These are phyloP conservation scores for Tachysurus vachellii DNA, from an alignment of 2,113 vertebrate genomes.

Conservation along the genomic window DNA sequence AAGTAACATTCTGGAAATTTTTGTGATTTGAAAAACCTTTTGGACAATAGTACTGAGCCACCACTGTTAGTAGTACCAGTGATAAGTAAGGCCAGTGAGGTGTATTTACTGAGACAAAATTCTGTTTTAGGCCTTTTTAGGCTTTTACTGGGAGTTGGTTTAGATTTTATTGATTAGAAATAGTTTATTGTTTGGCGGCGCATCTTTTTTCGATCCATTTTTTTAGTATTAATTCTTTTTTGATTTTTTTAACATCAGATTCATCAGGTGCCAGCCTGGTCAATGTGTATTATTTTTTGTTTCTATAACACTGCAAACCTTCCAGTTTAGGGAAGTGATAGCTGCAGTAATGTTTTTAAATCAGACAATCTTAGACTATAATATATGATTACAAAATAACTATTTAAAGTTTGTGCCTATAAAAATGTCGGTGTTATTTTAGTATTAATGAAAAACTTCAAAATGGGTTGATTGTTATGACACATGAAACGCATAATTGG, in stretches of 20 bases:
- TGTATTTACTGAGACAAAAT: background rate
- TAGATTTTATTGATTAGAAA: background rate
- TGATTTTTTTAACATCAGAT: background rate
- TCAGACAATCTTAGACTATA: background rate
- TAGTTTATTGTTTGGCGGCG: background rate
- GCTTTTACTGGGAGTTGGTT: background rate
- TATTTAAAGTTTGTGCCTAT: background rate
- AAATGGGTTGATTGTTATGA: slow-evolving; percentile 4
- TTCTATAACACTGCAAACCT: background rate
- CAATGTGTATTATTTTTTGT: background rate
- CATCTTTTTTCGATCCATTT: background rate
- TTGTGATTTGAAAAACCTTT: background rate
- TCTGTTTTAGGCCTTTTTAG: background rate
- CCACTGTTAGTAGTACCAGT: background rate
- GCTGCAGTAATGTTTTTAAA: background rate
- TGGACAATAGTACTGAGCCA: background rate
- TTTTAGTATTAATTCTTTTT: background rate
- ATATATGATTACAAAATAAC: background rate
- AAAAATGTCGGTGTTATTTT: background rate
- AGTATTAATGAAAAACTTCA: background rate
- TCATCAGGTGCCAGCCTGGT: background rate
- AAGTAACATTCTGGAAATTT: background rate
- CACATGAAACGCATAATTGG: slow-evolving; percentile 11
- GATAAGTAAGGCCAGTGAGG: background rate
- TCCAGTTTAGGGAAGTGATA: background rate